phyloP scores from a whole-genome alignment of 1,140 invertebrate genomes.

The Homarus americanus region DNA sequence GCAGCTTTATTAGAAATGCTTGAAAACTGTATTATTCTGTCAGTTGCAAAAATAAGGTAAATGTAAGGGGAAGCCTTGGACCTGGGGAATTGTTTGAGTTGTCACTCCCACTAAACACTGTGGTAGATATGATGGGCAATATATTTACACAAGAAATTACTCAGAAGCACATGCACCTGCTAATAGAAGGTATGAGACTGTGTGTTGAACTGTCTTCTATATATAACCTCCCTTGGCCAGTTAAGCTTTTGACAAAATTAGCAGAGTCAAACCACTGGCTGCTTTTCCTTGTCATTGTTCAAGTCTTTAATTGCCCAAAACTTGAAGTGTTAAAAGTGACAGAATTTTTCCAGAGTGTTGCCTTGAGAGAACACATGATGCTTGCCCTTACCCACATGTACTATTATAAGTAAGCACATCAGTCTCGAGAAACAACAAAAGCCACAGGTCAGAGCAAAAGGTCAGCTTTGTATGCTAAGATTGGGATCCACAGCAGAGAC shows the following conservation, averaged over 20 bases:
- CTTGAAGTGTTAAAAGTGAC: conserved; percentile 45
- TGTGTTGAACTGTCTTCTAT: conserved; percentile 43
- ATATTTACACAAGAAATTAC: conserved; percentile 3
- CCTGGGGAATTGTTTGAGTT: background rate
- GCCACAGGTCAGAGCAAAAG: conserved; percentile 3
- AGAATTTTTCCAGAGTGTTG: conserved; percentile 42
- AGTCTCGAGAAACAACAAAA: conserved; percentile 17
- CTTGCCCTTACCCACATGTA: conserved; percentile 54
- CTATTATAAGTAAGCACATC: conserved; percentile 40
- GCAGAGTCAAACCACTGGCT: conserved; percentile 59
- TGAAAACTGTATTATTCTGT: conserved; percentile 46
- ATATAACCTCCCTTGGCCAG: conserved; percentile 52
- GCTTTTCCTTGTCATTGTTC: conserved; percentile 47
- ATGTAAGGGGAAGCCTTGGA: background rate
- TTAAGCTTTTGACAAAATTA: conserved; percentile 42
- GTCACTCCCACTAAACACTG: conserved; percentile 2
- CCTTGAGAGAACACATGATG: conserved; percentile 45
- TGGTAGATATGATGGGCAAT: conserved; percentile 36
- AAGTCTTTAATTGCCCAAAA: conserved; percentile 52
- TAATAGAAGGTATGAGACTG: conserved; percentile 46
- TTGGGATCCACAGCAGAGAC: conserved; percentile 51
- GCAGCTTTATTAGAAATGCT: conserved; percentile 47
- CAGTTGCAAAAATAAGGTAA: background rate
- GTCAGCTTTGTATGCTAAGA: conserved; percentile 54
- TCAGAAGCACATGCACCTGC: conserved; percentile 20